Evolutionary conservation across 1,140 invertebrate species (phyloP).

Genomic region (Drosophila mayri): DNA sequence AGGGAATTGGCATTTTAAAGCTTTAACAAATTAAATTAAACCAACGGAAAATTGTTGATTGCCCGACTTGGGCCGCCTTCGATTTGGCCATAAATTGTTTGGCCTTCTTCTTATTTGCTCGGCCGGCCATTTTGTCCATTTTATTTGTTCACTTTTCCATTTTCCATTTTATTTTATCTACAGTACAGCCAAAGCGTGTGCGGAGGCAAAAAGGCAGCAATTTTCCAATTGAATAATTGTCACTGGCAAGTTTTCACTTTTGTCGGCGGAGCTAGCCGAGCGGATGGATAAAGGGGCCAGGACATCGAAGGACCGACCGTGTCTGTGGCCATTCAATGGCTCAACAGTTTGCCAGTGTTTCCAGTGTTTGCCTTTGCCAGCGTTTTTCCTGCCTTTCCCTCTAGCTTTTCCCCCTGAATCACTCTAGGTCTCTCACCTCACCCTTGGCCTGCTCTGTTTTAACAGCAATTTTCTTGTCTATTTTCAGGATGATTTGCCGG

Average conservation of each 20-base stretch:
- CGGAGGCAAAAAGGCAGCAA: slow-evolving; percentile 61
- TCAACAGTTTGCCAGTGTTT: slow-evolving; percentile 79
- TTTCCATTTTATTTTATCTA: slow-evolving; percentile 41
- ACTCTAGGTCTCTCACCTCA: not conserved
- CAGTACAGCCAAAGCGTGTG: slow-evolving; percentile 13
- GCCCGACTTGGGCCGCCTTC: slow-evolving; percentile 47
- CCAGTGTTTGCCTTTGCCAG: slow-evolving; percentile 61
- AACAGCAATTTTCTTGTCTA: slow-evolving; percentile 85
- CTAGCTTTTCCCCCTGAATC: not conserved
- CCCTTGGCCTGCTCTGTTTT: slow-evolving; percentile 44
- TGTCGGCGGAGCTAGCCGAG: slow-evolving; percentile 60
- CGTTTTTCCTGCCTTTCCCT: slow-evolving; percentile 14
- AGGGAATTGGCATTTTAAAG: slow-evolving; percentile 78
- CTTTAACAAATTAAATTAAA: slow-evolving; percentile 79
- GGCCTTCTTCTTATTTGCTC: slow-evolving; percentile 42
- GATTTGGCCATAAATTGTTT: slow-evolving; percentile 64
- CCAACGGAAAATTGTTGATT: slow-evolving; percentile 65
- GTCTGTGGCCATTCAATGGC: slow-evolving; percentile 72
- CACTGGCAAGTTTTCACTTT: slow-evolving; percentile 81
- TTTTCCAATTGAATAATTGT: slow-evolving; percentile 84
- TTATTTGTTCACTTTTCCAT: slow-evolving; percentile 39
- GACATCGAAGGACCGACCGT: slow-evolving; percentile 11
- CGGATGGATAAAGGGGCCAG: slow-evolving; percentile 27
- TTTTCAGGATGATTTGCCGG: slow-evolving; percentile 92
- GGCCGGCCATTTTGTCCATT: slow-evolving; percentile 31